Conservation (phyloP, 2,888 invertebrate species). For the Lithophane socia region DNA sequence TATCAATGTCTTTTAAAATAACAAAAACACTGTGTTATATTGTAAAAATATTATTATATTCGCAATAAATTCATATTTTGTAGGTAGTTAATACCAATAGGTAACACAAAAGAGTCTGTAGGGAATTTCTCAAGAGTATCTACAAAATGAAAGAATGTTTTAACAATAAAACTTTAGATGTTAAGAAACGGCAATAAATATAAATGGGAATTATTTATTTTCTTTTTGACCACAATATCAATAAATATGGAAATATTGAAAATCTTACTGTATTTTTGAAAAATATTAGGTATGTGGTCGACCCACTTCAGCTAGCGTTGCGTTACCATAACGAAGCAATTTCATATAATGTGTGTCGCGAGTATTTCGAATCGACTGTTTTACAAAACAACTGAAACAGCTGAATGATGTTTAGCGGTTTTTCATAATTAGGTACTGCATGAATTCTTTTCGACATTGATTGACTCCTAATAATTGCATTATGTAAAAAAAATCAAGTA, state of each 20-base stretch:
- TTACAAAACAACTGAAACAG: too few species aligned
- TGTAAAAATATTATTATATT: conserved; percentile 24
- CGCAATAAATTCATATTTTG: conserved; percentile 38
- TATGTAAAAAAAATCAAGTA: too few species aligned
- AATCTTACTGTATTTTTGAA: conserved; percentile 9
- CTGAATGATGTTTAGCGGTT: too few species aligned
- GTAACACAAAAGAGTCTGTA: conserved; percentile 30
- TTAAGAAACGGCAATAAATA: conserved; percentile 28
- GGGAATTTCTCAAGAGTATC: conserved; percentile 20
- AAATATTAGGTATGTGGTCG: background rate
- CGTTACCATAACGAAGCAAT: background rate
- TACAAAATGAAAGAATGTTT: conserved; percentile 15
- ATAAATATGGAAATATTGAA: conserved; percentile 9
- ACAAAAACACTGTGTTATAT: conserved; percentile 25
- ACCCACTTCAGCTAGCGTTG: background rate
- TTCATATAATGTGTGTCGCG: too few species aligned
- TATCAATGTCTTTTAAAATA: conserved; percentile 15
- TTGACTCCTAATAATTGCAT: background rate
- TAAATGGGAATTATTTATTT: conserved; percentile 14
- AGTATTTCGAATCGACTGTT: too few species aligned
- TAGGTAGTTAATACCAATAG: conserved; percentile 10
- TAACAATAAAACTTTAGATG: conserved; percentile 23
- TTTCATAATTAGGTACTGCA: too few species aligned
- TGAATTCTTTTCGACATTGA: too few species aligned
- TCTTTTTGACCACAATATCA: conserved; percentile 7